These are phyloP conservation scores for Cyclina sinensis DNA, from an alignment of 1,140 invertebrate species.

Conservation along the genomic window DNA sequence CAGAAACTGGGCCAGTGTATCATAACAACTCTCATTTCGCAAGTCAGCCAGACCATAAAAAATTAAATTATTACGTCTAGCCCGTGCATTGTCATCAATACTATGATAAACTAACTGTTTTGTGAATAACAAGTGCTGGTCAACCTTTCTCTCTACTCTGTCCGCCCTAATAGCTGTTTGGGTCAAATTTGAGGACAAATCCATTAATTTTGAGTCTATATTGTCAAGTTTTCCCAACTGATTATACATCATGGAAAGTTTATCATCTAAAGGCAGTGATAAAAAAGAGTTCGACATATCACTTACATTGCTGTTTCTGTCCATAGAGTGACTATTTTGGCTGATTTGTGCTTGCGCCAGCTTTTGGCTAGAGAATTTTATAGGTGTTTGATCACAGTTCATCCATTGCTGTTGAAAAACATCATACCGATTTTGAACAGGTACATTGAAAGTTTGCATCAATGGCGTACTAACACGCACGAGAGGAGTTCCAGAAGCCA, in stretches of 20 bases:
- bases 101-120: neutral
- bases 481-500: too few species aligned
- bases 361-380: too few species aligned
- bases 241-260: neutral
- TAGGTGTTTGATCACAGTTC: too few species aligned
- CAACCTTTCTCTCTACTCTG: neutral
- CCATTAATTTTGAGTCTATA: neutral
- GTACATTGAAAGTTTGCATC: too few species aligned
- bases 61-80: neutral
- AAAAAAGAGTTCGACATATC: too few species aligned
- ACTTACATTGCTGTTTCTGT: too few species aligned
- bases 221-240: neutral
- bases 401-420: too few species aligned
- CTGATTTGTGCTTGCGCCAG: too few species aligned
- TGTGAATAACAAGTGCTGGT: neutral
- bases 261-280: neutral
- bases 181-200: neutral
- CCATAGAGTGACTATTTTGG: too few species aligned
- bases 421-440: too few species aligned
- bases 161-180: neutral
- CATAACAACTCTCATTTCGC: neutral
- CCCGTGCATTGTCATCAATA: neutral
- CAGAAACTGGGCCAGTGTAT: neutral
- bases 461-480: too few species aligned
- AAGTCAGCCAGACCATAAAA: slow-evolving; percentile 1